These are phyloP conservation scores for Pantherophis guttatus DNA, from an alignment of 2,113 vertebrate genomes.

Conservation along the genomic window DNA sequence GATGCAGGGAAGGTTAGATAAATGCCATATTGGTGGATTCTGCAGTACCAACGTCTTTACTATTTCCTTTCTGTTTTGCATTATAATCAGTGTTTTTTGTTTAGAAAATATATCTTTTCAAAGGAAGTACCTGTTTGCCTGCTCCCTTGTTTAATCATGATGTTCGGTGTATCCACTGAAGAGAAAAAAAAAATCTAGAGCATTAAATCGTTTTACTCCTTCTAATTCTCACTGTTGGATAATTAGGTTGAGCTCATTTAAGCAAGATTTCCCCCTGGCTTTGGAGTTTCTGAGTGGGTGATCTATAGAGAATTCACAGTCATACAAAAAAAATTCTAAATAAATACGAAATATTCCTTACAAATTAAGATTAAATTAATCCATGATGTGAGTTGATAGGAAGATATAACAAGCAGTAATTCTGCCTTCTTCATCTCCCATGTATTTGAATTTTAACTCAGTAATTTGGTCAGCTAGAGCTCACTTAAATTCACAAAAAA, in stretches of 20 bases:
- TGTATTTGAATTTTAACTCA: neutral
- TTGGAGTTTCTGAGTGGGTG: neutral
- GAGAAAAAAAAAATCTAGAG: neutral
- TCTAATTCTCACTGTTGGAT: conserved; percentile 17
- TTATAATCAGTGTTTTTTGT: neutral
- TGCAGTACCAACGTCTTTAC: neutral
- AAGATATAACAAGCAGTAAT: neutral
- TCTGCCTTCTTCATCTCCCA: neutral
- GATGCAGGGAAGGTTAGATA: neutral
- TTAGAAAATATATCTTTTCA: neutral
- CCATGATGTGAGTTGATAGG: neutral
- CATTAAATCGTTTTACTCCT: conserved; percentile 5
- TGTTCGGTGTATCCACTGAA: neutral
- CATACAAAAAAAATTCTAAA: neutral
- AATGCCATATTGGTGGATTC: neutral
- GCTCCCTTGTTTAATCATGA: neutral
- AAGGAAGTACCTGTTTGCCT: neutral
- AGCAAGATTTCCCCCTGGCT: conserved; percentile 3
- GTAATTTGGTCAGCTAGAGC: neutral
- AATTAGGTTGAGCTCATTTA: neutral
- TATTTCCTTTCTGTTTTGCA: neutral
- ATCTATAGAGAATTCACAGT: neutral
- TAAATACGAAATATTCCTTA: neutral
- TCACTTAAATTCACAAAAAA: neutral
- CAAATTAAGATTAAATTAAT: neutral